Evolutionary conservation across 2,113 vertebrate genomes (phyloP).

Genomic region (Ovis aries): ARS-UI_Ramb_v3.0 NC_056061.1:58505001-58505500

Average conservation of each 20-base stretch:
- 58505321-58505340: not conserved
- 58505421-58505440: not conserved
- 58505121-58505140: not conserved
- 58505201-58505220: not conserved
- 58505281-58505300: not conserved
- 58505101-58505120: not conserved
- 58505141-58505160: not conserved
- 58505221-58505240: not conserved
- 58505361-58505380: not conserved
- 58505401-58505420: not conserved
- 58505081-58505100: not conserved
- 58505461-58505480: not conserved
- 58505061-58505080: not conserved
- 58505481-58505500: not conserved
- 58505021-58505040: not conserved
- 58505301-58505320: not conserved
- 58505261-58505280: not conserved
- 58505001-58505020: not conserved
- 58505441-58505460: not conserved
- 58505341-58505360: not conserved
- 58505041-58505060: not conserved
- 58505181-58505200: not conserved
- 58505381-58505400: not conserved
- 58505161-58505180: not conserved
- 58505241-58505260: not conserved